Percentiles rank a stretch among this genome's conserved stretches.
Evolutionary conservation across 2,113 vertebrate genomes (phyloP).

Genomic region (Hymenochirus boettgeri): DNA sequence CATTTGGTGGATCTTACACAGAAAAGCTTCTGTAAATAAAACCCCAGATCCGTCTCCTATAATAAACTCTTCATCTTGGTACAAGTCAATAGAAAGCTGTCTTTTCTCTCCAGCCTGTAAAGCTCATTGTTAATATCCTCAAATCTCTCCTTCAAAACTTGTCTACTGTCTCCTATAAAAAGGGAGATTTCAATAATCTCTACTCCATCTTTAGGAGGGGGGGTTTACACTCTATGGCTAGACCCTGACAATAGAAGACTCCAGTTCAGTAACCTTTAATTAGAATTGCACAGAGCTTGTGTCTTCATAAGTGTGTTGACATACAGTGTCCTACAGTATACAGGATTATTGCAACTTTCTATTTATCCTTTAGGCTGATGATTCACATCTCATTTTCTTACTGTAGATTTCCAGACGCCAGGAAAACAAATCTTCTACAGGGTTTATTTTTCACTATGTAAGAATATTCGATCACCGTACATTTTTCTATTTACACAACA

Average conservation of each 20-base stretch:
- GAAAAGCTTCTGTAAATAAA: too few species aligned
- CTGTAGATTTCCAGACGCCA: too few species aligned
- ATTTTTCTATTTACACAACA: too few species aligned
- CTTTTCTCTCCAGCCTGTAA: slow-evolving; percentile 33
- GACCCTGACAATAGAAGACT: slow-evolving; percentile 25
- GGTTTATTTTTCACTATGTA: too few species aligned
- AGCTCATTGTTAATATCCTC: slow-evolving; percentile 34
- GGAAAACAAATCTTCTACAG: too few species aligned
- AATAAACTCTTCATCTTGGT: slow-evolving; percentile 32
- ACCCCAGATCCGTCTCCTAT: slow-evolving; percentile 1
- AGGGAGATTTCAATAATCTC: slow-evolving; percentile 39
- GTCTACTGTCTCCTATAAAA: slow-evolving; percentile 29
- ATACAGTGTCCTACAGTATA: slow-evolving; percentile 6
- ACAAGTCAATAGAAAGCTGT: slow-evolving; percentile 24
- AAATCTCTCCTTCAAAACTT: slow-evolving; percentile 32
- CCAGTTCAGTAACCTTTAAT: slow-evolving; percentile 31
- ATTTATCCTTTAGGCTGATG: too few species aligned
- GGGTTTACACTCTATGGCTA: slow-evolving; percentile 19
- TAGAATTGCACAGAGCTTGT: slow-evolving; percentile 14
- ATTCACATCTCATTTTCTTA: too few species aligned
- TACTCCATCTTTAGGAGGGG: slow-evolving; percentile 22
- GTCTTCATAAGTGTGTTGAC: not conserved
- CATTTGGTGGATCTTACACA: too few species aligned
- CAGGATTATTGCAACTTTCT: slow-evolving; percentile 3
- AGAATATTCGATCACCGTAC: too few species aligned